Evolutionary conservation across 2,888 invertebrate species (phyloP).

Genomic region (Resseliella maxima): DNA sequence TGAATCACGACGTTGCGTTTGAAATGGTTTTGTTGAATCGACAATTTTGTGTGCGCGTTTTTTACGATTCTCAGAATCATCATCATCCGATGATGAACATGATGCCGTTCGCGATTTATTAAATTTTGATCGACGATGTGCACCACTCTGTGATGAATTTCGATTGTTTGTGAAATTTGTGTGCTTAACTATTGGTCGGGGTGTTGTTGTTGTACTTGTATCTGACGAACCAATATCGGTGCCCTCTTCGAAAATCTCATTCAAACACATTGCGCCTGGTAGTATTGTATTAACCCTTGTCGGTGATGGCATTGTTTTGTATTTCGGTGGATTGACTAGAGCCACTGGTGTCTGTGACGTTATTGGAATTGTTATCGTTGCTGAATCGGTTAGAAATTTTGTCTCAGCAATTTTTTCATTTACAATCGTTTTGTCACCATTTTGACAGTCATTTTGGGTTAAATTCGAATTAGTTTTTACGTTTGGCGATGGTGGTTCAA

Average conservation of each 20-base stretch:
- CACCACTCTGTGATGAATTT: constrained; percentile 60
- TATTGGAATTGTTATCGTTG: constrained; percentile 70
- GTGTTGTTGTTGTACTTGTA: constrained; percentile 60
- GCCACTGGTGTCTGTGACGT: constrained; percentile 64
- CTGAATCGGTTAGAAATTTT: constrained; percentile 68
- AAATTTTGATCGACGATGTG: constrained; percentile 75
- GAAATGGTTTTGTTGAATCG: constrained; percentile 73
- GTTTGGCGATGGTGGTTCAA: background rate
- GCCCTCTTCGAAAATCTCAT: constrained; percentile 78
- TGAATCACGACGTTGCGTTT: constrained; percentile 77
- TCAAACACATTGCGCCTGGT: constrained; percentile 68
- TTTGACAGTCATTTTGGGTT: background rate
- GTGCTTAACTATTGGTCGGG: constrained; percentile 63
- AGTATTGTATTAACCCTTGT: constrained; percentile 64
- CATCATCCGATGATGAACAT: constrained; percentile 91
- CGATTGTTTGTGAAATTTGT: constrained; percentile 59
- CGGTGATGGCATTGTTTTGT: constrained; percentile 73
- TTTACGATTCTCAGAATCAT: constrained; percentile 82
- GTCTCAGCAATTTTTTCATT: constrained; percentile 56
- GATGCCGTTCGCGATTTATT: constrained; percentile 84
- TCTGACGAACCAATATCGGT: constrained; percentile 64
- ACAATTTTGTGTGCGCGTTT: constrained; percentile 80
- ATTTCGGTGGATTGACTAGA: constrained; percentile 66
- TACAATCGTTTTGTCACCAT: background rate
- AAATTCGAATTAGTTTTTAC: background rate